Evolutionary conservation across 2,888 invertebrate genomes (phyloP).

Genomic region (Netelia inedita): DNA sequence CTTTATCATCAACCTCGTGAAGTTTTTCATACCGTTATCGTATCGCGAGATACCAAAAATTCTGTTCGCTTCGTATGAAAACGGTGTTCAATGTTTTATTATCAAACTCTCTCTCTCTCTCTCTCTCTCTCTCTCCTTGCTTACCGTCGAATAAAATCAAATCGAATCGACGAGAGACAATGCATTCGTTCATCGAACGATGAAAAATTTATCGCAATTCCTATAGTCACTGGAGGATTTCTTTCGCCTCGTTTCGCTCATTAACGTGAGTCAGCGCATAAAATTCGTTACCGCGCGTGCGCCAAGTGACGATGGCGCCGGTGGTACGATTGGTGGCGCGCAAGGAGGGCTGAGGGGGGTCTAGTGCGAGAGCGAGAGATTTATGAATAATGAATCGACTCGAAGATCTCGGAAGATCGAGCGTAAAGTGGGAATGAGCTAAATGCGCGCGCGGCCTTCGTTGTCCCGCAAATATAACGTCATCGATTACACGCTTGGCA

Average conservation of each 20-base stretch:
- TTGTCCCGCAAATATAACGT: constrained; percentile 43
- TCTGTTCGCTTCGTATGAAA: no score
- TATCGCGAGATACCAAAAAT: no score
- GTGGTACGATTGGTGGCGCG: no score
- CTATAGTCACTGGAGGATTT: not conserved
- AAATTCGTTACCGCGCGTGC: not conserved
- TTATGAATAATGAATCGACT: constrained; percentile 39
- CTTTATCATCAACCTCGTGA: no score
- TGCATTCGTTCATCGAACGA: not conserved
- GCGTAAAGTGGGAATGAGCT: constrained; percentile 46
- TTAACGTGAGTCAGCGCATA: not conserved
- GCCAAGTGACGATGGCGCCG: not conserved
- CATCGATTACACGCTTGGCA: constrained; percentile 61
- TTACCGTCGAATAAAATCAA: not conserved
- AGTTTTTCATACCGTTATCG: no score
- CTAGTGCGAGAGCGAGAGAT: not conserved
- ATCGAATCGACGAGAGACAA: not conserved
- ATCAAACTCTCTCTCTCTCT: not conserved
- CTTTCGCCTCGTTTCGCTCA: not conserved
- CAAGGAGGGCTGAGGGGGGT: no score
- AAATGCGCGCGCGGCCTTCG: constrained; percentile 54
- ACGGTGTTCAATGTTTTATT: no score
- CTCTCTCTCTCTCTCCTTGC: not conserved
- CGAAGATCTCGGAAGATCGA: constrained; percentile 39
- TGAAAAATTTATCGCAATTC: not conserved